Base-by-base conservation (phyloP, 1,140 invertebrate species). In the Nixonia krombeini region DNA sequence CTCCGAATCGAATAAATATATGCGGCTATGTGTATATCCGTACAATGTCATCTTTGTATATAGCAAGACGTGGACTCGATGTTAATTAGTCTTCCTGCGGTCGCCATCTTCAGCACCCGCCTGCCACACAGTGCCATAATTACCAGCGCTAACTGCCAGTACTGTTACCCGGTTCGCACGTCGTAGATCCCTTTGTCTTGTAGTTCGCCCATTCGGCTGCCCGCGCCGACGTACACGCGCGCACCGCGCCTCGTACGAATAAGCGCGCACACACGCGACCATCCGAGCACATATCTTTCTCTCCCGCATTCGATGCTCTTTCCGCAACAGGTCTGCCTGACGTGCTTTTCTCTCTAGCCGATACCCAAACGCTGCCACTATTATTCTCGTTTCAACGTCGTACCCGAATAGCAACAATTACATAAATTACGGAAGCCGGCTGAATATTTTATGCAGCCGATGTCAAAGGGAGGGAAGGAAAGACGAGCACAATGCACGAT, bases 111-210 rank as follows among this genome's bases (percentile, higher is more conserved):
- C 42, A 68, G 72, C 63, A 66, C 33, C 29, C 37, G 41, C 53
- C 51, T 58, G 40, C 44, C 73, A 65, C 62, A 72, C 49, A 64
- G 59, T 44, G 41, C 23, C 58, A 66, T 79, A 79, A 79, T 80
- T 78, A 80, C 61, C 74, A 73, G 46, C 65, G 67, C 71, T 79
- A 80, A 79, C 78, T 78, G 69, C 72, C 66, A 66, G 69, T 74
- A 76, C 72, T 76, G 74, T 76, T 79, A 75, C 62, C 62, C 63
- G 44, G 44, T 69, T 76, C 65, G 63, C 70, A 74, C 69, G 63
- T 59, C 51, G 51, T 67, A 66, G 49, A 56, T 74, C 47, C 70
- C 70, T 76, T 79, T 80, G 72, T 80, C 71, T 79, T 63, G 50
- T 28, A 62, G 62, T 52, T 73, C 67, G 53, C 37, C 41, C 47